Evolutionary conservation across 1,140 invertebrate species (phyloP).

Genomic region (Aphis gossypii): DNA sequence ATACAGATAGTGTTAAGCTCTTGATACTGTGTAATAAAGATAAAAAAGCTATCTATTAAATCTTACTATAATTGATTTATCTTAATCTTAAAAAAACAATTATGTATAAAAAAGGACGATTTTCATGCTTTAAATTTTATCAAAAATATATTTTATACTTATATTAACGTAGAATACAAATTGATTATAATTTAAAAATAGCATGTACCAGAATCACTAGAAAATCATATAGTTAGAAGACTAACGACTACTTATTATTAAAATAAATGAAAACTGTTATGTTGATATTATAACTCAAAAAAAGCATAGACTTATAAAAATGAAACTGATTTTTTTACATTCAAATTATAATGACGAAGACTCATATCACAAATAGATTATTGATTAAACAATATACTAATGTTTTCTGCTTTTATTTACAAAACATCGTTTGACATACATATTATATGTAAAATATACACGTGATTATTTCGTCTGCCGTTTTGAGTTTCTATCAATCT

Average conservation of each 20-base stretch:
- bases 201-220: neutral
- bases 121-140: neutral
- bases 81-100: neutral
- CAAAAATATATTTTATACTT: neutral
- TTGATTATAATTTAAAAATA: neutral
- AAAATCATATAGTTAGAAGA: too few relatives aligned
- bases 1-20: neutral
- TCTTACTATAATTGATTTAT: neutral
- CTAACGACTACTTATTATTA: too few relatives aligned
- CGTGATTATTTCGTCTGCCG: neutral
- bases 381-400: neutral
- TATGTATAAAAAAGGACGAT: neutral
- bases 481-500: neutral
- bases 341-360: neutral
- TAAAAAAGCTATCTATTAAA: neutral
- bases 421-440: neutral
- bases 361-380: neutral
- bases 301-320: neutral
- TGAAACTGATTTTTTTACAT: neutral
- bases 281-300: neutral
- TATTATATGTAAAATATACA: neutral
- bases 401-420: neutral
- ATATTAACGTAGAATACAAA: neutral
- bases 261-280: neutral
- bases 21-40: neutral